Percentiles rank a stretch among this genome's conserved stretches.
phyloP scores from a whole-genome alignment of 2,113 vertebrate genomes.

The Naja naja region DNA sequence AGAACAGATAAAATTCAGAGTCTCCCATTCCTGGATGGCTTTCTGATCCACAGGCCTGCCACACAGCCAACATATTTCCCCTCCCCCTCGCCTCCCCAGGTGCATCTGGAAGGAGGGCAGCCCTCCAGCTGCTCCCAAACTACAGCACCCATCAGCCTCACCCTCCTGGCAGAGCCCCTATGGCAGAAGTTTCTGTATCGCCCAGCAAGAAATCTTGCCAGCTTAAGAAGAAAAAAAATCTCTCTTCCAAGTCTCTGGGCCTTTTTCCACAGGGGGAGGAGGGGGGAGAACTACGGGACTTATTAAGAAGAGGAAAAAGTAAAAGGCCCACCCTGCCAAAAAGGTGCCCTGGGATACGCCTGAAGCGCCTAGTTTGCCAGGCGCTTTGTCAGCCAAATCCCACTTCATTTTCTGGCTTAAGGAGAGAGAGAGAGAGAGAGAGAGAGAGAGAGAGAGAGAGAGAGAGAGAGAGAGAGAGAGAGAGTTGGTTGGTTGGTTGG shows the following conservation, averaged over 20 bases:
- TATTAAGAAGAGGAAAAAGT: background rate
- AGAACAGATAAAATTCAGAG: background rate
- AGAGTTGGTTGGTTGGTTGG: background rate
- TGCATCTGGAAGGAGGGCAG: background rate
- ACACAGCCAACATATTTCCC: background rate
- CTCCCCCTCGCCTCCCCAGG: background rate
- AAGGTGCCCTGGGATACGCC: background rate
- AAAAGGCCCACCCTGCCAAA: background rate
- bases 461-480: background rate
- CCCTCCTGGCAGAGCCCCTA: background rate
- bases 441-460: background rate
- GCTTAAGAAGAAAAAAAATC: background rate
- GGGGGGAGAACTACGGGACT: background rate
- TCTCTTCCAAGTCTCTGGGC: background rate
- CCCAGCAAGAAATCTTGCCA: background rate
- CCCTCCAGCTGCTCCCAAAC: background rate
- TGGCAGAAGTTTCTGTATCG: background rate
- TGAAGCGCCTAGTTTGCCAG: background rate
- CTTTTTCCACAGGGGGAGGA: background rate
- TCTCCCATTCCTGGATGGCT: background rate
- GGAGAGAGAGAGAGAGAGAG: background rate
- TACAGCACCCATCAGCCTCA: background rate
- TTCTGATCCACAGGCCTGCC: background rate
- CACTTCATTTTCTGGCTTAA: background rate
- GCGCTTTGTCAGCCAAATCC: background rate